phyloP scores from a whole-genome alignment of 1,140 invertebrate species.

The Zaprionus ornatus region DNA sequence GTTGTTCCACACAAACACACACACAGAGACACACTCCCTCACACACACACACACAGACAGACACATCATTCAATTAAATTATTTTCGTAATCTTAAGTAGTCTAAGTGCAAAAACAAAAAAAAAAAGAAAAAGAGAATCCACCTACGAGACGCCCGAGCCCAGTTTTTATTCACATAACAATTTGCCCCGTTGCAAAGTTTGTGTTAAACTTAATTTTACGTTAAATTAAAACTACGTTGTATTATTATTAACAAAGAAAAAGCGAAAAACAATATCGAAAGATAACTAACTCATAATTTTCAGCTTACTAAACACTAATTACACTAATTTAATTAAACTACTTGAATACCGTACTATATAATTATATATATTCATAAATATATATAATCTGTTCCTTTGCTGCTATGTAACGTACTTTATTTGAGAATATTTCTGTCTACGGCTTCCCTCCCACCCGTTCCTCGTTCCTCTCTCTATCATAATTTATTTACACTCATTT shows the following conservation, averaged over 20 bases:
- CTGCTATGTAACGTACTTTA: conserved; percentile 44
- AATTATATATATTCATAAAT: conserved; percentile 40
- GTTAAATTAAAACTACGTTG: conserved; percentile 24
- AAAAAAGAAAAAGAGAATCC: conserved; percentile 26
- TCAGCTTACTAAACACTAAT: conserved; percentile 34
- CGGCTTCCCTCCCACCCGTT: neutral
- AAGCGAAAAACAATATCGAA: neutral
- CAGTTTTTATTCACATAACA: conserved; percentile 45
- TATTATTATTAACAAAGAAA: conserved; percentile 33
- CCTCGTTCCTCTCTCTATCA: conserved; percentile 8
- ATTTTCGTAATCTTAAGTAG: conserved; percentile 50
- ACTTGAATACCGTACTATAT: conserved; percentile 14
- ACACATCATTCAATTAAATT: conserved; percentile 52
- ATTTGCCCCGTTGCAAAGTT: conserved; percentile 28
- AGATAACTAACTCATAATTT: conserved; percentile 33
- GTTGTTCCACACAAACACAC: conserved; percentile 41
- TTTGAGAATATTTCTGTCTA: conserved; percentile 37
- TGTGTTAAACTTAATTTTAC: conserved; percentile 39
- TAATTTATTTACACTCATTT: conserved; percentile 62
- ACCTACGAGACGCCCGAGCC: conserved; percentile 56
- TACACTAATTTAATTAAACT: conserved; percentile 24
- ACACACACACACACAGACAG: conserved; percentile 50
- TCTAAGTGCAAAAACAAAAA: conserved; percentile 49
- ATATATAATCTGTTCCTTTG: conserved; percentile 73
- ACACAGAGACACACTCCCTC: conserved; percentile 40